A percentile compares a stretch with the other conserved stretches of the same genome.
These are phyloP conservation scores for Lochmaea capreae DNA, from an alignment of 2,888 invertebrate genomes.

Conservation along the genomic window DNA sequence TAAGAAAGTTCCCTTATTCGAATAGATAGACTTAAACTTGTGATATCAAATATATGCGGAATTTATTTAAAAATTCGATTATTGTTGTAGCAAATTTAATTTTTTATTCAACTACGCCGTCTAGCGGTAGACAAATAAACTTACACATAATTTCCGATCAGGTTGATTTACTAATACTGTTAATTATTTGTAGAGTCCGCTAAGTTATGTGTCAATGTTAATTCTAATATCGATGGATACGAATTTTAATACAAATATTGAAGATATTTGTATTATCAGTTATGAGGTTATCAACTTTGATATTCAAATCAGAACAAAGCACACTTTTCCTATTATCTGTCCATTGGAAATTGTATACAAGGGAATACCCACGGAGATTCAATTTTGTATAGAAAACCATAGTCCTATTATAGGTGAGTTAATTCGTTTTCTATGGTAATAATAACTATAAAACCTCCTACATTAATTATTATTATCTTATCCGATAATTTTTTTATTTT, in stretches of 20 bases:
- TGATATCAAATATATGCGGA: no score
- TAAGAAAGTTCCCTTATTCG: no score
- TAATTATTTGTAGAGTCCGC: conserved; percentile 37
- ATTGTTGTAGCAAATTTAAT: no score
- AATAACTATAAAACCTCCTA: neutral
- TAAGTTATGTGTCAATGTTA: conserved; percentile 52
- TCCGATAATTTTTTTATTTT: no score
- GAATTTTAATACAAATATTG: conserved; percentile 30
- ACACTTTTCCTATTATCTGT: conserved; percentile 55
- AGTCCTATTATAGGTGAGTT: conserved; percentile 47
- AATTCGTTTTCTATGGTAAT: neutral
- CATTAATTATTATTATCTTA: neutral
- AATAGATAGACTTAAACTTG: no score
- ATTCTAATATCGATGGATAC: conserved; percentile 46
- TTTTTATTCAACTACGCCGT: no score
- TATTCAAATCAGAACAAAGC: conserved; percentile 53
- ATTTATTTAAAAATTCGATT: no score
- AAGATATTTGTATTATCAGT: conserved; percentile 54
- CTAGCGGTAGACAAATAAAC: no score
- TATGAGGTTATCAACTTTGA: conserved; percentile 55
- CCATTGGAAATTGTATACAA: conserved; percentile 57
- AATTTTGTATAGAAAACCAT: conserved; percentile 59
- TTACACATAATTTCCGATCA: no score
- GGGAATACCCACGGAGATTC: conserved; percentile 52
- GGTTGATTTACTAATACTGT: neutral